Percentiles rank a stretch among this genome's conserved stretches.
Evolutionary conservation across 2,888 invertebrate genomes (phyloP).

Genomic region (Macaria notata): DNA sequence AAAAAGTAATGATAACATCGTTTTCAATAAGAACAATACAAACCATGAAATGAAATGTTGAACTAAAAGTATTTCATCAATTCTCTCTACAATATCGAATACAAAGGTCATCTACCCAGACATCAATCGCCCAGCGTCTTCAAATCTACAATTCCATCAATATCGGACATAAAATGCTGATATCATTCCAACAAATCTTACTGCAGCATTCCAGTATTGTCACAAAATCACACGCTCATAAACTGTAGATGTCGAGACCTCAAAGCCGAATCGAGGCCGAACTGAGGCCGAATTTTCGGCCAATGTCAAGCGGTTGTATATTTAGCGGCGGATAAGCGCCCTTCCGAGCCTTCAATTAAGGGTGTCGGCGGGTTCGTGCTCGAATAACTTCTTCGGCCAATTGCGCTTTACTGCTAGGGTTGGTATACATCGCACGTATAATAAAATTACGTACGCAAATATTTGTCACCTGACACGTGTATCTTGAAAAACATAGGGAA

Average conservation of each 20-base stretch:
- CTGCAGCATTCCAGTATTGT: neutral
- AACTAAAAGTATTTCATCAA: no score
- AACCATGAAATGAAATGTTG: no score
- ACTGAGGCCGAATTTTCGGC: constrained; percentile 7
- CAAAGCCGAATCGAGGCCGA: constrained; percentile 10
- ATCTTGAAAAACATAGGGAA: no score
- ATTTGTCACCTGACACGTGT: no score
- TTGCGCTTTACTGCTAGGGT: constrained; percentile 34
- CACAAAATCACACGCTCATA: constrained; percentile 8
- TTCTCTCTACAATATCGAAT: no score
- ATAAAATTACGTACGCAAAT: no score
- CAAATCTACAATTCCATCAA: neutral
- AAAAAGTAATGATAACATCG: no score
- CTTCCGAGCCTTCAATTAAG: constrained; percentile 37
- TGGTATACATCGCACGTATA: neutral
- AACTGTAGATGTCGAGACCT: constrained; percentile 9
- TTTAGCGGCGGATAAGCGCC: constrained; percentile 37
- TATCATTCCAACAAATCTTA: neutral
- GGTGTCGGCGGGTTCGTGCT: constrained; percentile 34
- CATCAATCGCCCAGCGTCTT: no score
- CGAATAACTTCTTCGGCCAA: constrained; percentile 39
- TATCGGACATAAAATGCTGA: neutral
- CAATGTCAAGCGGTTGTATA: constrained; percentile 28
- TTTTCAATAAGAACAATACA: no score
- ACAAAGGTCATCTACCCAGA: no score